Evolutionary conservation across 2,797 vertebrate genomes (phyloP).

Genomic region (Tympanoctomys barrerae): DNA sequence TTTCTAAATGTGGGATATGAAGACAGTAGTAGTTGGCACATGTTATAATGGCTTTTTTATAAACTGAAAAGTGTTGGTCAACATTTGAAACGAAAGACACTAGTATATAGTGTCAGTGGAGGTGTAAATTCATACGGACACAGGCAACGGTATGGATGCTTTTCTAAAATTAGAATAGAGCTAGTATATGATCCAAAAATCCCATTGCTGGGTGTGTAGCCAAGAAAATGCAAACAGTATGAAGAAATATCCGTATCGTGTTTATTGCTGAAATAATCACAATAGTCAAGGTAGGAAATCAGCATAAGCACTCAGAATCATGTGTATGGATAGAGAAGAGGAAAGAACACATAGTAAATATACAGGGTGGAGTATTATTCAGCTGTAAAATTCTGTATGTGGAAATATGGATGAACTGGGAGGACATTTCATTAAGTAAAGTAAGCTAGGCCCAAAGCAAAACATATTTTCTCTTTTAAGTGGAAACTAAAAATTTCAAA

Average conservation of each 20-base stretch:
- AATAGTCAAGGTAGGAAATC: background rate
- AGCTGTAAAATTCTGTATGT: background rate
- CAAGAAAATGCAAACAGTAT: background rate
- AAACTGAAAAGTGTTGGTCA: background rate
- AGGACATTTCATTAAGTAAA: background rate
- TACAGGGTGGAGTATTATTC: background rate
- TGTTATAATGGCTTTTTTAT: background rate
- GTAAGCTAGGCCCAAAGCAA: background rate
- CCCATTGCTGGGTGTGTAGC: background rate
- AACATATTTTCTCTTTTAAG: background rate
- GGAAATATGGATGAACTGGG: background rate
- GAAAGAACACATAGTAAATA: background rate
- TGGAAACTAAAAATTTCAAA: background rate
- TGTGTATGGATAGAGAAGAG: background rate
- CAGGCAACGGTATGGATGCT: background rate
- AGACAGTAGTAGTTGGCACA: rapidly evolving
- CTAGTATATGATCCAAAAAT: background rate
- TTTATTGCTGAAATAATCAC: background rate
- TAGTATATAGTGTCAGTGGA: background rate
- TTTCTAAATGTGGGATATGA: background rate
- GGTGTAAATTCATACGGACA: background rate
- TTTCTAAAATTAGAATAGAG: background rate
- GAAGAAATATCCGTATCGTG: background rate
- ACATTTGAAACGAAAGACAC: background rate
- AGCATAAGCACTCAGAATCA: background rate